A percentile compares a stretch with the other conserved stretches of the same genome.
Conservation (phyloP, 2,888 invertebrate species). For the Nemapogon koenigi region DNA sequence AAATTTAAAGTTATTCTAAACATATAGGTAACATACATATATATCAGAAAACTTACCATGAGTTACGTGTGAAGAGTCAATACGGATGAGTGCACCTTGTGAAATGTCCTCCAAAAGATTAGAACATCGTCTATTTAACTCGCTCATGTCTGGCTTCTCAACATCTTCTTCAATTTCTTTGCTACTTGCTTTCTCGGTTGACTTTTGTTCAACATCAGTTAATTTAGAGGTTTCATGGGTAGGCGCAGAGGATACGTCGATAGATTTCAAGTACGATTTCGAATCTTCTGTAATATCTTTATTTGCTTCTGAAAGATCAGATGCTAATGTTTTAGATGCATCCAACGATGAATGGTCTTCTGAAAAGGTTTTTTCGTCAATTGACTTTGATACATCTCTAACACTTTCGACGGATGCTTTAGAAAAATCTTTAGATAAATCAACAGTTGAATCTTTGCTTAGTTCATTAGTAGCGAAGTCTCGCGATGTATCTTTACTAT, state of each 20-base stretch:
- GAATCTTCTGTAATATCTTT: slow-evolving; percentile 49
- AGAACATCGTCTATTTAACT: slow-evolving; percentile 56
- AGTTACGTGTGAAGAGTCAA: slow-evolving; percentile 54
- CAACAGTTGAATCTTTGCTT: slow-evolving; percentile 57
- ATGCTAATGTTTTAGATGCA: slow-evolving; percentile 55
- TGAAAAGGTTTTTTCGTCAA: slow-evolving; percentile 55
- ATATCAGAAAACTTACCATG: slow-evolving; percentile 36
- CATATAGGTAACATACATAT: not conserved
- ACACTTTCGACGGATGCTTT: slow-evolving; percentile 56
- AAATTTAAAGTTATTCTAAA: not conserved
- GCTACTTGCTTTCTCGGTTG: slow-evolving; percentile 16
- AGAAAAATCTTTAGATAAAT: slow-evolving; percentile 49
- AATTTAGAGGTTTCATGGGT: slow-evolving; percentile 49
- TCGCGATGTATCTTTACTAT: slow-evolving; percentile 56
- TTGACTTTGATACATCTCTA: slow-evolving; percentile 49
- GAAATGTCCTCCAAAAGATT: slow-evolving; percentile 59
- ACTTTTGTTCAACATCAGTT: slow-evolving; percentile 42
- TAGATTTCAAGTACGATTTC: slow-evolving; percentile 36
- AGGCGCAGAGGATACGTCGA: slow-evolving; percentile 38
- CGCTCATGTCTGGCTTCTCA: slow-evolving; percentile 46
- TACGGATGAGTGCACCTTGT: slow-evolving; percentile 53
- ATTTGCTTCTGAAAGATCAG: slow-evolving; percentile 50
- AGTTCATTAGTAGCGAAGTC: slow-evolving; percentile 57
- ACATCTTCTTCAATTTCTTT: slow-evolving; percentile 20
- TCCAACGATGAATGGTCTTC: slow-evolving; percentile 59